Evolutionary conservation across 2,888 invertebrate species (phyloP).

Genomic region (Oligia strigilis): DNA sequence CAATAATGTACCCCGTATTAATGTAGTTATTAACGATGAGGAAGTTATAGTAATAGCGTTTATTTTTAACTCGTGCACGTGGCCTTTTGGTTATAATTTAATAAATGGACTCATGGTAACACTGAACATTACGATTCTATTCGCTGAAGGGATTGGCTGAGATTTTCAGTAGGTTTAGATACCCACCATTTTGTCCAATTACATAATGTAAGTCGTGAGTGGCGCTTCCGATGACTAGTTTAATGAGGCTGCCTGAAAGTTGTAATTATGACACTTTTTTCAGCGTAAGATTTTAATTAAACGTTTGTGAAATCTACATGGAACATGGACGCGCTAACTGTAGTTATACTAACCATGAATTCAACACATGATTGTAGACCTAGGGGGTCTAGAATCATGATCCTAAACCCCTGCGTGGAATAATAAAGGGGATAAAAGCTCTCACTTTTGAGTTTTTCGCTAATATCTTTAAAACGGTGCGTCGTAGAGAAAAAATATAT

Average conservation of each 20-base stretch:
- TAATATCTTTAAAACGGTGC: no score
- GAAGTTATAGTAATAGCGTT: conserved; percentile 38
- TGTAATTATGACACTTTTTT: not conserved
- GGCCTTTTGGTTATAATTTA: not conserved
- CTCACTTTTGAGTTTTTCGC: no score
- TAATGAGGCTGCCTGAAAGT: not conserved
- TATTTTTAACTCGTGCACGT: conserved; percentile 28
- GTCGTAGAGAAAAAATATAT: no score
- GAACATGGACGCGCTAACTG: no score
- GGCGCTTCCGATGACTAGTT: not conserved
- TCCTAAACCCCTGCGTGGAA: no score
- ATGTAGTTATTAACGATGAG: conserved; percentile 49
- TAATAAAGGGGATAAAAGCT: no score
- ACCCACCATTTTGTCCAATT: not conserved
- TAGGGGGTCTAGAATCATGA: no score
- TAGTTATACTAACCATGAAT: no score
- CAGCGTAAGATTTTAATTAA: not conserved
- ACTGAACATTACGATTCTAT: not conserved
- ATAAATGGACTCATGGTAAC: not conserved
- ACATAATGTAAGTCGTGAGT: not conserved
- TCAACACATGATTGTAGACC: no score
- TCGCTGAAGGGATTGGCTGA: not conserved
- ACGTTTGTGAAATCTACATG: no score
- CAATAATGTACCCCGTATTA: conserved; percentile 49
- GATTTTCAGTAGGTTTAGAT: not conserved